phyloP scores from a whole-genome alignment of 1,140 invertebrate genomes.

The Scaptomyza pallida region DNA sequence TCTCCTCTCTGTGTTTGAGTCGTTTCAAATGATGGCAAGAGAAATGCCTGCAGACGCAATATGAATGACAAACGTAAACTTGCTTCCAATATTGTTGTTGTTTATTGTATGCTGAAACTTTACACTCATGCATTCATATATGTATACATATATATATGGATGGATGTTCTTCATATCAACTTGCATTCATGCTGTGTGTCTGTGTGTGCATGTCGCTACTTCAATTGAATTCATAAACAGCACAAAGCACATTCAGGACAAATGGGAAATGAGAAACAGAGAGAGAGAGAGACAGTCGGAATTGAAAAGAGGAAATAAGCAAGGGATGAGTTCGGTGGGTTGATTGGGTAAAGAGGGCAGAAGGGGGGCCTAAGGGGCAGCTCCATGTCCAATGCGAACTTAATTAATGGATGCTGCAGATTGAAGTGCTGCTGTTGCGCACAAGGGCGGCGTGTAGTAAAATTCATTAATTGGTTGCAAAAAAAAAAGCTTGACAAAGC shows the following conservation, averaged over 20 bases:
- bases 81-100: slow-evolving; percentile 29
- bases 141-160: too few species aligned
- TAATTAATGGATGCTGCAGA: slow-evolving; percentile 73
- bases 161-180: slow-evolving; percentile 46
- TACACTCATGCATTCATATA: slow-evolving; percentile 60
- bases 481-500: background rate
- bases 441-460: background rate
- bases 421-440: background rate
- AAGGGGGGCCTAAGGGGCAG: too few species aligned
- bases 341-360: too few species aligned
- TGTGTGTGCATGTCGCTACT: slow-evolving; percentile 15
- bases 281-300: slow-evolving; percentile 2
- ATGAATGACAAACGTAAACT: slow-evolving; percentile 62
- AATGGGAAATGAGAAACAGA: background rate
- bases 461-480: slow-evolving; percentile 5
- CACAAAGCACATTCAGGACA: slow-evolving; percentile 13
- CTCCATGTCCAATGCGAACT: slow-evolving; percentile 42
- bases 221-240: slow-evolving; percentile 41
- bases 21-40: background rate
- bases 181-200: slow-evolving; percentile 22
- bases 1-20: too few species aligned
- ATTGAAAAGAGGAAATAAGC: slow-evolving; percentile 21
- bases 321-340: background rate
- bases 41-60: slow-evolving; percentile 13
- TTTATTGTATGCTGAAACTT: slow-evolving; percentile 34